phyloP scores from a whole-genome alignment of 2,797 vertebrate species.

The Melanotaenia boesemani region DNA sequence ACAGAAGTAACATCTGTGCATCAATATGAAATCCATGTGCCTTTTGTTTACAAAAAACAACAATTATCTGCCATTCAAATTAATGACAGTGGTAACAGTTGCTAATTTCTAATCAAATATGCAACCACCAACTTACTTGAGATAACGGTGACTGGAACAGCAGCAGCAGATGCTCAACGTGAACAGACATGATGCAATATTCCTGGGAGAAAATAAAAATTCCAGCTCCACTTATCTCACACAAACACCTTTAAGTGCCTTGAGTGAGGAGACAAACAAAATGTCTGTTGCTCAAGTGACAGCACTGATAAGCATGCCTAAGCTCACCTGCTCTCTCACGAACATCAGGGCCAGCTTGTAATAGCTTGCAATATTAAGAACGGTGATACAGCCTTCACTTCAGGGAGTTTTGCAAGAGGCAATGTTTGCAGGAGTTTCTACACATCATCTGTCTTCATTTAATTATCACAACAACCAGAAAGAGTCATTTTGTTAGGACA shows the following conservation, averaged over 20 bases:
- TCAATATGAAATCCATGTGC: not conserved
- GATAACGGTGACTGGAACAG: slow-evolving; percentile 44
- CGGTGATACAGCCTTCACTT: slow-evolving; percentile 44
- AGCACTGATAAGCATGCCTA: slow-evolving; percentile 51
- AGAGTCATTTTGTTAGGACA: slow-evolving; percentile 40
- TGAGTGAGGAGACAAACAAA: slow-evolving; percentile 61
- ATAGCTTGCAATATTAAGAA: slow-evolving; percentile 39
- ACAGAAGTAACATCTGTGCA: slow-evolving; percentile 1
- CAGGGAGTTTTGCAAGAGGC: slow-evolving; percentile 26
- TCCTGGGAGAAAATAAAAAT: slow-evolving; percentile 48
- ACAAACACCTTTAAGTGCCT: slow-evolving; percentile 70
- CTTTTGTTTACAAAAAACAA: slow-evolving; percentile 19
- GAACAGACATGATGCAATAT: slow-evolving; percentile 42
- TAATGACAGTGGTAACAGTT: slow-evolving; percentile 41
- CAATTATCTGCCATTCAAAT: slow-evolving; percentile 32
- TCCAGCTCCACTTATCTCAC: slow-evolving; percentile 65
- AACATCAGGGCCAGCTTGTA: slow-evolving; percentile 41
- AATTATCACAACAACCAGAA: slow-evolving; percentile 66
- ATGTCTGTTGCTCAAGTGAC: slow-evolving; percentile 53
- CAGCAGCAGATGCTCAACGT: slow-evolving; percentile 39
- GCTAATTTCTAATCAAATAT: slow-evolving; percentile 45
- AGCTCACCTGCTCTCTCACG: slow-evolving; percentile 46
- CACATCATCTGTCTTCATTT: slow-evolving; percentile 67
- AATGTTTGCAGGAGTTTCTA: slow-evolving; percentile 40
- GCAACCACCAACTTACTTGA: slow-evolving; percentile 50